Base-by-base conservation (phyloP, 23 tunicate species). In the Halocynthia aurantium region DNA sequence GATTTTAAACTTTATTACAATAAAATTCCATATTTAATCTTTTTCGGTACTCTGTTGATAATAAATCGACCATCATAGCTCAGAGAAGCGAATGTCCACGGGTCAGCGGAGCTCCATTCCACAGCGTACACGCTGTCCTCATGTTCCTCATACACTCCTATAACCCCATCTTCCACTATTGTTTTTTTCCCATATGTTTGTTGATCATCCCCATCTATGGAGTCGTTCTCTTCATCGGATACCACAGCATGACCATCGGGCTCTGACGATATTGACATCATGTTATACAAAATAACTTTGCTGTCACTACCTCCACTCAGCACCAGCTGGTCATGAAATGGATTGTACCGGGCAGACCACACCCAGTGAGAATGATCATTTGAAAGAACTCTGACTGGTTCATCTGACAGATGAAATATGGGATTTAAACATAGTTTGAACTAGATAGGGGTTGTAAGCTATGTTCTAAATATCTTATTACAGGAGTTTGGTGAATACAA, bases 81-180 rank as follows among this genome's bases (percentile, higher is more conserved):
- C 19, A 94, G 56, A 7, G 95, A 88, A 5, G 99, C 99, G 70
- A 94, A 94, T 8, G 94, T 85, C 99, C 99, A 94, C 50, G 99
- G 99, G 61, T 94, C 94, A 6, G 93, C 91, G 22, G 95, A 76
- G 70, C 91, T 84, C 99, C 99, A 94, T 77, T 94, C 95, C 0
- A 84, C 86, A 44, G 84, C 90, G 78, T 94, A 94, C 20, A 94
- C 99, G 61, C 90, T 84, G 70, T 94, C 99, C 54, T 94, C 99
- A 68, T 94, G 99, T 70, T 94, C 99, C 15, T 94, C 99, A 58
- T 74, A 94, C n/a, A 81, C 84, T 52, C 80, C 84, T 31, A 94
- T 85, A 55, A 94, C 51, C 6, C 91, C 91, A 69, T 94, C 99
- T 57, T 81, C 71, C 57, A 44, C 20, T 19, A 12, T 64, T 50